Evolutionary conservation across 2,113 vertebrate genomes (phyloP).

Genomic region (Pterocles gutturalis): DNA sequence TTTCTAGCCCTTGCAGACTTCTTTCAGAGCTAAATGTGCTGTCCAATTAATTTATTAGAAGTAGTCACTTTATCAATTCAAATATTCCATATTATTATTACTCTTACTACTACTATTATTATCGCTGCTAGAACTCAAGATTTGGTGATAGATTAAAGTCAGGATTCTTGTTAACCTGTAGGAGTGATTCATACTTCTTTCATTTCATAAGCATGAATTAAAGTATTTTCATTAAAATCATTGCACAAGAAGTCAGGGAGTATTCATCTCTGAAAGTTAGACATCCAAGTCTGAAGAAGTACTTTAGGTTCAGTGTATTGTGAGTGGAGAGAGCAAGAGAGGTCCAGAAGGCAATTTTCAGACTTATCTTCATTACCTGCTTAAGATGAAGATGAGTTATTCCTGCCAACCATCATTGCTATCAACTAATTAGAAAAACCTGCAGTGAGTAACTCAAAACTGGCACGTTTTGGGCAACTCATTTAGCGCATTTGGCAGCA

Average conservation of each 20-base stretch:
- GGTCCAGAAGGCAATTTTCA: neutral
- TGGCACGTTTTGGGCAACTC: neutral
- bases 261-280: neutral
- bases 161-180: neutral
- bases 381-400: neutral
- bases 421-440: neutral
- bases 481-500: neutral
- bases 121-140: neutral
- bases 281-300: neutral
- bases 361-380: neutral
- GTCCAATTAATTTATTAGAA: neutral
- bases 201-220: neutral
- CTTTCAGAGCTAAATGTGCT: neutral
- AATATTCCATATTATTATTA: neutral
- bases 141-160: neutral
- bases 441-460: neutral
- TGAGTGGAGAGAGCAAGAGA: neutral
- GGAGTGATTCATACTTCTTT: neutral
- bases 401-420: neutral
- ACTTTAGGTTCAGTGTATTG: neutral
- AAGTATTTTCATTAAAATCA: neutral
- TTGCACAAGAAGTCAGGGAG: neutral
- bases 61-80: neutral
- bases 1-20: neutral
- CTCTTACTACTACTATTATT: neutral